A percentile compares a stretch with the other conserved stretches of the same genome.
Evolutionary conservation across 2,797 vertebrate species (phyloP).

Genomic region (Spea hammondii): DNA sequence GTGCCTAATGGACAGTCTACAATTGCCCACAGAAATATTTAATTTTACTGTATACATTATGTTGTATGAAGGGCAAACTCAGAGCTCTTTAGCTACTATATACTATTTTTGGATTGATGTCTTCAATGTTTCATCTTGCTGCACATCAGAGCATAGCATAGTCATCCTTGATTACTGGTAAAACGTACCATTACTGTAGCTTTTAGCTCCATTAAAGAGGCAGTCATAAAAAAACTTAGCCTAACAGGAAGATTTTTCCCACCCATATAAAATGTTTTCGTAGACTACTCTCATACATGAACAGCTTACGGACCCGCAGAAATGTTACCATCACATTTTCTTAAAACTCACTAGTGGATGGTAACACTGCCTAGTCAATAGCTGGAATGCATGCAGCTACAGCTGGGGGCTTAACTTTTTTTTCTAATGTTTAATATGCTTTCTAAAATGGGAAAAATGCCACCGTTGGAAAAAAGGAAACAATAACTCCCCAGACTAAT

Average conservation of each 20-base stretch:
- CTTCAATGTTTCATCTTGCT: too few species aligned
- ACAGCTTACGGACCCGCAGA: background rate
- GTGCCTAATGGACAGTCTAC: too few species aligned
- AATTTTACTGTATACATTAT: too few species aligned
- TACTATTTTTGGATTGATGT: too few species aligned
- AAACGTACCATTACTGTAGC: too few species aligned
- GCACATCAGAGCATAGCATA: too few species aligned
- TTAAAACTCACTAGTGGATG: constrained; percentile 1
- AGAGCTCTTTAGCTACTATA: too few species aligned
- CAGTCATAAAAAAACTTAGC: background rate
- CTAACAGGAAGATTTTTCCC: background rate
- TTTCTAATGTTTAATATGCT: constrained; percentile 15
- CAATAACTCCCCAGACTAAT: constrained; percentile 39
- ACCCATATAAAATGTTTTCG: background rate
- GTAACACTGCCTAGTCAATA: background rate
- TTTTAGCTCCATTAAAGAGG: too few species aligned
- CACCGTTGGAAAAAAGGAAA: constrained; percentile 26
- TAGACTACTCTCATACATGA: background rate
- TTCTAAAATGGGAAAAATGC: constrained; percentile 24
- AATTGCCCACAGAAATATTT: too few species aligned
- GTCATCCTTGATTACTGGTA: too few species aligned
- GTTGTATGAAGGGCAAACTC: too few species aligned
- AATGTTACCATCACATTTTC: background rate
- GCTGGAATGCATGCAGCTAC: constrained; percentile 21
- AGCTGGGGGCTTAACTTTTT: constrained; percentile 8